Percentiles rank a stretch among this genome's conserved stretches.
phyloP scores from a whole-genome alignment of 2,113 vertebrate species.

The Pelusios castaneus region DNA sequence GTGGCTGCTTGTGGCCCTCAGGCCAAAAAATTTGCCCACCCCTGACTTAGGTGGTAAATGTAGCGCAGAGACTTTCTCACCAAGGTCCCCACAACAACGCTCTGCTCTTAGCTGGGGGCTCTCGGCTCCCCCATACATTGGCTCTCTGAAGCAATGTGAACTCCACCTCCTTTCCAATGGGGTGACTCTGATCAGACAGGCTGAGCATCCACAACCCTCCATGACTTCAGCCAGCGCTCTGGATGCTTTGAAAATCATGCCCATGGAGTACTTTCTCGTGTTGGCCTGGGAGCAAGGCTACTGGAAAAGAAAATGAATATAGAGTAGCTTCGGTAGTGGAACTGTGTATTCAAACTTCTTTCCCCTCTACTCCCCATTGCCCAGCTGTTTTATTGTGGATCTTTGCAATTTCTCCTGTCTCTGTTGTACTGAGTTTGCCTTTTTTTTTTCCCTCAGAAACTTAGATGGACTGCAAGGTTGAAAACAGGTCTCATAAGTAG shows the following conservation, averaged over 20 bases:
- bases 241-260: background rate
- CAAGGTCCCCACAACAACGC: background rate
- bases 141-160: background rate
- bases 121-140: background rate
- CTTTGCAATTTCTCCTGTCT: background rate
- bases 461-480: background rate
- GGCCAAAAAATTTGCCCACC: no score
- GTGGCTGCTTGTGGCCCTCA: no score
- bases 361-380: background rate
- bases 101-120: background rate
- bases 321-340: background rate
- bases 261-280: background rate
- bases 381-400: background rate
- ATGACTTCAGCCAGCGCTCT: background rate
- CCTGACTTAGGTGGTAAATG: background rate
- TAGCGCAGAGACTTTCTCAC: background rate
- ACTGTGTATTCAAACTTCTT: background rate
- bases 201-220: accelerated
- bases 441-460: background rate
- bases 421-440: background rate
- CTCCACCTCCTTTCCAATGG: background rate
- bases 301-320: background rate
- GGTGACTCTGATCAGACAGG: background rate
- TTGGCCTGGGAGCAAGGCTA: background rate
- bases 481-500: background rate